These are phyloP conservation scores for Myripristis jacobus DNA, from an alignment of 2,797 vertebrate species.

Conservation along the genomic window DNA sequence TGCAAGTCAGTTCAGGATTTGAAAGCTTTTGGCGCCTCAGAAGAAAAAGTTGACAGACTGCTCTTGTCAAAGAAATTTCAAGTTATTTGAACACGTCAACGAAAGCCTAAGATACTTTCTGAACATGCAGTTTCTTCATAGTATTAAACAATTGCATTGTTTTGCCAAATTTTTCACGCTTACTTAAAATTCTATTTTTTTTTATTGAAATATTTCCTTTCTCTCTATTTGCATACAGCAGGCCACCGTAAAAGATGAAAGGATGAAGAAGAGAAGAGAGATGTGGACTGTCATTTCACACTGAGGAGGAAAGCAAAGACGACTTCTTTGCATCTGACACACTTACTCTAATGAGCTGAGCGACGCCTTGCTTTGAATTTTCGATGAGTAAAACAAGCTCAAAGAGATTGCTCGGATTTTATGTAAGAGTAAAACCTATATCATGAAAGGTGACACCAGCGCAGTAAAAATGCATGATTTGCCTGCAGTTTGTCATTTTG, in stretches of 20 bases:
- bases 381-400: background rate
- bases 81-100: background rate
- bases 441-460: too few relatives aligned
- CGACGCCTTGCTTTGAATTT: conserved; percentile 6
- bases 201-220: background rate
- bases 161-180: background rate
- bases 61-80: background rate
- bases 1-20: background rate
- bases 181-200: background rate
- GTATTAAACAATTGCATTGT: background rate
- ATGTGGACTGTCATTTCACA: conserved; percentile 5
- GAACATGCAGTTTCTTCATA: background rate
- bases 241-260: background rate
- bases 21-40: conserved; percentile 14
- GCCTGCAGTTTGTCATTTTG: too few relatives aligned
- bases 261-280: conserved; percentile 8
- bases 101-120: background rate
- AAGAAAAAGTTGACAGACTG: background rate
- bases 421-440: background rate
- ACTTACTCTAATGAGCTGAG: conserved; percentile 13
- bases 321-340: background rate
- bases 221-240: background rate
- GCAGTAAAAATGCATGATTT: too few relatives aligned
- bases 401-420: background rate
- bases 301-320: conserved; percentile 2